These are phyloP conservation scores for Oxytorus armatus DNA, from an alignment of 2,888 invertebrate species.

Conservation along the genomic window DNA sequence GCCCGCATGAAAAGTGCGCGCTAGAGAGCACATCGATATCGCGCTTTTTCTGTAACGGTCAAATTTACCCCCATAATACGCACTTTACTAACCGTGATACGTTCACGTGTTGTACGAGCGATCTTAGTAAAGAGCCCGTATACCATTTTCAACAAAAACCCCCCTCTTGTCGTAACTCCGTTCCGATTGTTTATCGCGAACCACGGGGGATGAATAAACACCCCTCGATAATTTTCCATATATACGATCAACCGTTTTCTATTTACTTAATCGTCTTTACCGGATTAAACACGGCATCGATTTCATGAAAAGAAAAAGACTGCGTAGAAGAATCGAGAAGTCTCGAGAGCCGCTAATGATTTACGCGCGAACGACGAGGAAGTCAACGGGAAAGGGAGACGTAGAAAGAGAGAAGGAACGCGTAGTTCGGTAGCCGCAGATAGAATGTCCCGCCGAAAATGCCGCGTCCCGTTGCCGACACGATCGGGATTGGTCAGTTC, in stretches of 20 bases:
- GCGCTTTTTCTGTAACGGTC: constrained; percentile 78
- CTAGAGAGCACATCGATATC: constrained; percentile 36
- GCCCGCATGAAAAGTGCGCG: too few relatives aligned
- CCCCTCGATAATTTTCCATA: not conserved
- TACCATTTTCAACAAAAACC: constrained; percentile 4
- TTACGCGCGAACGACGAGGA: constrained; percentile 27
- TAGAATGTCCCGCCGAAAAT: constrained; percentile 65
- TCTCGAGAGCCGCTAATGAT: constrained; percentile 24
- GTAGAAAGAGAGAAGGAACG: constrained; percentile 23
- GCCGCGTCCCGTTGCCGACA: constrained; percentile 46
- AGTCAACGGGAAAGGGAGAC: constrained; percentile 3
- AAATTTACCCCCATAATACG: constrained; percentile 78
- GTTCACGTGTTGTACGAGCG: constrained; percentile 7
- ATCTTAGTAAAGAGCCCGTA: constrained; percentile 41
- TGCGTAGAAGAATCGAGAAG: too few relatives aligned
- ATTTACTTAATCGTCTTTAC: not conserved
- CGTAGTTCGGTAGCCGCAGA: constrained; percentile 61
- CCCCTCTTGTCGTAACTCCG: not conserved
- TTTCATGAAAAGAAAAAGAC: too few relatives aligned
- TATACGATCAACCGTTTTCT: not conserved
- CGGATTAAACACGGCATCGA: not conserved
- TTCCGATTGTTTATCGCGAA: constrained; percentile 7
- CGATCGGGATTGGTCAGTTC: constrained; percentile 57
- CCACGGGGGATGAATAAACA: not conserved
- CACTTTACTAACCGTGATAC: constrained; percentile 58